Conservation (phyloP, 2,888 invertebrate genomes). For the Strigamia transsilvanica region DNA sequence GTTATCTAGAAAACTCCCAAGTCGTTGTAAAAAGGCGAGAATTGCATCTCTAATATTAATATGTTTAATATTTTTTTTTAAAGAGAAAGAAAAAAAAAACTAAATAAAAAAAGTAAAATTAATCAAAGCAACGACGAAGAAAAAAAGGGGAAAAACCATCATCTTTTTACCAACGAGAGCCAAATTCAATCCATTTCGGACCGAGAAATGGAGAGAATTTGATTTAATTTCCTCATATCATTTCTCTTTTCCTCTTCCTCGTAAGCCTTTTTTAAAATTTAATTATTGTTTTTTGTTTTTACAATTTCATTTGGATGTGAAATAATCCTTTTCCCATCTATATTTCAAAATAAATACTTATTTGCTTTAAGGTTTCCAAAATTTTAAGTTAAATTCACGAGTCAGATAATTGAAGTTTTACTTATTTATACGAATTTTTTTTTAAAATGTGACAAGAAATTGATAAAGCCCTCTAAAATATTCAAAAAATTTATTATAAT, state of each 20-base stretch:
- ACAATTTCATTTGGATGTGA: slow-evolving; percentile 29
- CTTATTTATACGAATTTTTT: too few relatives aligned
- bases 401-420: background rate
- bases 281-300: slow-evolving; percentile 14
- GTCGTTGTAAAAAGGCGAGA: background rate
- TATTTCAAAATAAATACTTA: background rate
- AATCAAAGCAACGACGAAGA: slow-evolving; percentile 4
- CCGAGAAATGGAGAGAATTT: slow-evolving; percentile 45
- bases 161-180: slow-evolving; percentile 36
- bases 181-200: slow-evolving; percentile 47
- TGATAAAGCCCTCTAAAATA: too few relatives aligned
- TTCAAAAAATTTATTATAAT: too few relatives aligned
- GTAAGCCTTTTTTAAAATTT: background rate
- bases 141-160: background rate
- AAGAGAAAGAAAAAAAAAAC: background rate
- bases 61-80: background rate
- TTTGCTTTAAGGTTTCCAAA: background rate
- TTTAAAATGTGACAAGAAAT: too few relatives aligned
- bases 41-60: slow-evolving; percentile 9
- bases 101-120: slow-evolving; percentile 26
- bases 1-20: background rate
- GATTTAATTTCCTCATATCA: slow-evolving; percentile 45
- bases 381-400: background rate
- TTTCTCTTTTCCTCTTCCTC: slow-evolving; percentile 27
- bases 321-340: slow-evolving; percentile 41